Evolutionary conservation across 2,888 invertebrate genomes (phyloP).

Genomic region (Ennomos quercinarius): DNA sequence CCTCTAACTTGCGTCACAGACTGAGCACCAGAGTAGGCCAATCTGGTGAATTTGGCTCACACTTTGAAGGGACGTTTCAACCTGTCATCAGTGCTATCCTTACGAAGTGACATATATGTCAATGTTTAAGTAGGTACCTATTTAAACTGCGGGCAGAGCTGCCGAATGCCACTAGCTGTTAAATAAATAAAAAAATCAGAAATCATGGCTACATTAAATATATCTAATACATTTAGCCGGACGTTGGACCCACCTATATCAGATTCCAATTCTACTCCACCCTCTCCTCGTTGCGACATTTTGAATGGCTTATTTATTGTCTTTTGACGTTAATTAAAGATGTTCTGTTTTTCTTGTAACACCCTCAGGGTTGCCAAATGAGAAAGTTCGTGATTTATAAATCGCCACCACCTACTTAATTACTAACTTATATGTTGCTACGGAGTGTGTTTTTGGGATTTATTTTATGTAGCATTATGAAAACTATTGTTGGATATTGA

Average conservation of each 20-base stretch:
- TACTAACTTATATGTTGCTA: constrained; percentile 37
- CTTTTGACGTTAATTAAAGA: constrained; percentile 43
- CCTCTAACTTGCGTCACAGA: no score
- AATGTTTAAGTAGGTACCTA: no score
- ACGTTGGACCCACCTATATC: constrained; percentile 4
- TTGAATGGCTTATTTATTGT: constrained; percentile 46
- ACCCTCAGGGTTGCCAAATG: constrained; percentile 31
- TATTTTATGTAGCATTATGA: constrained; percentile 15
- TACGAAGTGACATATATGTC: no score
- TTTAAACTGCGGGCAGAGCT: no score
- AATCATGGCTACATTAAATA: neutral
- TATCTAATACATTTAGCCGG: neutral
- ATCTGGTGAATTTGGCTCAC: no score
- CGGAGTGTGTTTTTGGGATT: constrained; percentile 26
- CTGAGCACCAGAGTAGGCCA: no score
- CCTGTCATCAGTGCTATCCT: no score
- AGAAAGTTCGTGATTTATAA: constrained; percentile 37
- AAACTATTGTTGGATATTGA: no score
- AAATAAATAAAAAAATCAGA: no score
- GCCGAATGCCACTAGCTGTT: no score
- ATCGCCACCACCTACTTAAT: constrained; percentile 27
- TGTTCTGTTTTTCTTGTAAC: constrained; percentile 38
- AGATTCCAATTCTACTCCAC: constrained; percentile 33
- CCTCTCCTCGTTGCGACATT: constrained; percentile 30
- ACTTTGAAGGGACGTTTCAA: no score